Base-by-base conservation (phyloP, 2,113 vertebrate species). In the Megaleporinus macrocephalus region DNA sequence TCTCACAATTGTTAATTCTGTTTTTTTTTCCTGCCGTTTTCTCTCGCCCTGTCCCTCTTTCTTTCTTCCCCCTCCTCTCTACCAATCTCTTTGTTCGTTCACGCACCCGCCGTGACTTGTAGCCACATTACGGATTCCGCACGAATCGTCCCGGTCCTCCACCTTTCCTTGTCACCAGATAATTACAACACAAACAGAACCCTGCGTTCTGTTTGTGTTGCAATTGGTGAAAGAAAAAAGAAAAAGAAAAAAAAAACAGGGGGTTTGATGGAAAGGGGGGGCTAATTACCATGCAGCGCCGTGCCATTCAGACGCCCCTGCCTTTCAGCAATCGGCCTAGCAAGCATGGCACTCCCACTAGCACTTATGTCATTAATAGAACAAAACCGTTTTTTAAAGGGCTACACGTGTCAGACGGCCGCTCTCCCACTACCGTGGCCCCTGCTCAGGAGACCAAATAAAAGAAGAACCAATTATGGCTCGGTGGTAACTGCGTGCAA, bases 121-220 rank as follows among this genome's bases (percentile, higher is more conserved):
- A 6, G 5, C 51, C 83, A 81, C 86, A 90, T 91, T 92, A 91
- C 36, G 77, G 66, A 90, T 93, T 92, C 89, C 30, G 71, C 89
- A 87, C 90, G 84, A 85, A 83, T 76, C 69, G 72, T 79, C 1
- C 75, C 78, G 87, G 87, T 86, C 76, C 65, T 41, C 86, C 88
- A 90, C 89, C 89, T 91, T 62, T 18, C 70, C 47, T 82, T 91
- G 88, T 90, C 87, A 87, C 85, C 83, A 86, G 88, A 90, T 91
- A 93, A 93, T 88, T 86, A 86, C 71, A 86, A 88, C 84, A 90
- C 89, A 91, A 91, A 93, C 84, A 81, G 85, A 91, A 89, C 66
- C 66, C 70, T 71, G 75, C 41, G 80, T 89, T 92, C 86, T 87
- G 84, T 91, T 91, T 89, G 84, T 77, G 59, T 86, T 86, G 83